Percentiles rank a stretch among this genome's conserved stretches.
These are phyloP conservation scores for Gymnarchus niloticus DNA, from an alignment of 2,113 vertebrate genomes.

Conservation along the genomic window DNA sequence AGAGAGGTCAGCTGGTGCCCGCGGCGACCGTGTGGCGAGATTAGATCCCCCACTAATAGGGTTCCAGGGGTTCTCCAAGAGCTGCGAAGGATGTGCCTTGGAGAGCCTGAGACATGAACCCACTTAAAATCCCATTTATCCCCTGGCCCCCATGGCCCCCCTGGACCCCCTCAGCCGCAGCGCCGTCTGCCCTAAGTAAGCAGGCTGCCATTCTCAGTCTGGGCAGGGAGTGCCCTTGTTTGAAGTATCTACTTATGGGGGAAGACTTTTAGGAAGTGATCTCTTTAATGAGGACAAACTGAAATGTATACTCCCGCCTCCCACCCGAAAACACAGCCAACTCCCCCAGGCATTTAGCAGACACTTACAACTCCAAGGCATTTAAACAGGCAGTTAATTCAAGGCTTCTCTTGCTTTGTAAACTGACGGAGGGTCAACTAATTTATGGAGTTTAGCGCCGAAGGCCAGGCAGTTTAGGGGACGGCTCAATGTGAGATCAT, in stretches of 20 bases:
- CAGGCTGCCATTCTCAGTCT: background rate
- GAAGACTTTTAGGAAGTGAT: constrained; percentile 5
- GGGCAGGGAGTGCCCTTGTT: background rate
- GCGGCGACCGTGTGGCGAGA: constrained; percentile 59
- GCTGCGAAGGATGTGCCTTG: constrained; percentile 18
- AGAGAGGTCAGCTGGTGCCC: constrained; percentile 62
- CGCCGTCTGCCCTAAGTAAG: background rate
- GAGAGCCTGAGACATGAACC: constrained; percentile 21
- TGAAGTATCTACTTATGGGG: constrained; percentile 12
- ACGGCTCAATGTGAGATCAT: constrained; percentile 8
- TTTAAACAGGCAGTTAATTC: constrained; percentile 22
- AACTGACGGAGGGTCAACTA: constrained; percentile 26
- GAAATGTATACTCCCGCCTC: constrained; percentile 9
- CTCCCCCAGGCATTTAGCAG: constrained; percentile 1
- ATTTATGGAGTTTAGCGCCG: constrained; percentile 15
- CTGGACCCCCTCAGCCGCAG: background rate
- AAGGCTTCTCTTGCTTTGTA: constrained; percentile 14
- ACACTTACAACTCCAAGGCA: constrained; percentile 6
- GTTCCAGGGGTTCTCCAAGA: constrained; percentile 42
- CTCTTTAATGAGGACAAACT: constrained; percentile 16
- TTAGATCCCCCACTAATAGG: constrained; percentile 63
- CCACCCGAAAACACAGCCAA: background rate
- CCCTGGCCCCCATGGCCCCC: constrained; percentile 42
- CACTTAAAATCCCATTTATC: constrained; percentile 63
- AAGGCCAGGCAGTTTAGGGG: constrained; percentile 14